These are phyloP conservation scores for Hippopotamyrus pictus DNA, from an alignment of 2,797 vertebrate species.

Conservation along the genomic window DNA sequence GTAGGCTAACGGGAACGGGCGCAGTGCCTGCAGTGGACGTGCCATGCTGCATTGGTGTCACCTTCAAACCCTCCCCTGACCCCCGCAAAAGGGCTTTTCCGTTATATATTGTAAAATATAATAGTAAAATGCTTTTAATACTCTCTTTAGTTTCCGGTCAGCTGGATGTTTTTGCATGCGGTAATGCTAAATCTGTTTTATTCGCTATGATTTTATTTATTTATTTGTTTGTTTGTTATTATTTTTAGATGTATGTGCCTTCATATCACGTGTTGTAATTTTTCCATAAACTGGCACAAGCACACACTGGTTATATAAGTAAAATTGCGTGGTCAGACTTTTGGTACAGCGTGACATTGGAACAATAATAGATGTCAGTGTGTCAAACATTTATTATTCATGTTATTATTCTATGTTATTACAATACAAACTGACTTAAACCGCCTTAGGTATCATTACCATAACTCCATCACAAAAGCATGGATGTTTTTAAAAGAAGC, in stretches of 20 bases:
- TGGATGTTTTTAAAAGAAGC: not conserved
- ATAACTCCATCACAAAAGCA: not conserved
- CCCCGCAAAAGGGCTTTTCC: not conserved
- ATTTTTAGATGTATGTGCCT: not conserved
- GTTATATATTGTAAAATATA: not conserved
- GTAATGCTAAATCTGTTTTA: not conserved
- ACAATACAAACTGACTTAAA: constrained; percentile 4
- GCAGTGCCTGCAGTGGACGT: not conserved
- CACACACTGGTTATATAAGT: not conserved
- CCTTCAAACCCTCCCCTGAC: not conserved
- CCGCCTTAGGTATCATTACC: not conserved
- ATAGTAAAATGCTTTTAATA: not conserved
- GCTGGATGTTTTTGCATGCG: not conserved
- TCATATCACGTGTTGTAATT: not conserved
- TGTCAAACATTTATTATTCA: not conserved
- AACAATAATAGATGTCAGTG: not conserved
- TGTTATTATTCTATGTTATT: not conserved
- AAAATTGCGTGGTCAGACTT: not conserved
- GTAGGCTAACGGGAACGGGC: constrained; percentile 48
- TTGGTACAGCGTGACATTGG: not conserved
- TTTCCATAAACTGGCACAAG: not conserved
- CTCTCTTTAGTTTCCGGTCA: not conserved
- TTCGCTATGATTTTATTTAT: not conserved
- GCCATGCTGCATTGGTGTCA: not conserved
- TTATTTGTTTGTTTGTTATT: not conserved